phyloP scores from a whole-genome alignment of 2,888 invertebrate genomes.

The Yponomeuta cagnagella region DNA sequence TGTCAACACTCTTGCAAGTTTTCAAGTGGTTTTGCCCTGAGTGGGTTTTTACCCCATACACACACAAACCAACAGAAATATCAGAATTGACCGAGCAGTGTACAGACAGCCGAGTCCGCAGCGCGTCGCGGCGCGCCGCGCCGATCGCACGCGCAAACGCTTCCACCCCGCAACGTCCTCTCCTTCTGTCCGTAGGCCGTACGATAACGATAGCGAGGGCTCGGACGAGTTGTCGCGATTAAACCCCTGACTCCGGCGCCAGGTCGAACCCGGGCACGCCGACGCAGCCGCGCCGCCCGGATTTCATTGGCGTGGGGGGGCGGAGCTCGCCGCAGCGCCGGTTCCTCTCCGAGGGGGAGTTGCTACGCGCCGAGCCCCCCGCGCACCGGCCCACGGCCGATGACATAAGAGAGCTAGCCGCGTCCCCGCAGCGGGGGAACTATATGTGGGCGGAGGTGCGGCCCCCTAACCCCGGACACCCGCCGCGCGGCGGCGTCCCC shows the following conservation, averaged over 20 bases:
- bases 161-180: conserved; percentile 72
- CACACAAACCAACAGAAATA: background rate
- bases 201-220: conserved; percentile 73
- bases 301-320: conserved; percentile 85
- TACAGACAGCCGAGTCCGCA: background rate
- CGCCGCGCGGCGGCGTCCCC: conserved; percentile 44
- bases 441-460: conserved; percentile 77
- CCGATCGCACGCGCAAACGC: conserved; percentile 62
- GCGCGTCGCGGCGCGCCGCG: conserved; percentile 33
- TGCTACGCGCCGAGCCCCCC: conserved; percentile 81
- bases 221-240: conserved; percentile 74
- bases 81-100: background rate
- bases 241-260: conserved; percentile 73
- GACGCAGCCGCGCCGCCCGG: conserved; percentile 90
- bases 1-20: too few species aligned
- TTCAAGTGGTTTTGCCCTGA: background rate
- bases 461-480: conserved; percentile 49
- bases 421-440: conserved; percentile 85
- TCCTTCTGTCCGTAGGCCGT: conserved; percentile 74
- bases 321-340: conserved; percentile 83
- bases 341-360: conserved; percentile 88
- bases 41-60: background rate
- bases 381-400: conserved; percentile 84
- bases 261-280: conserved; percentile 96
- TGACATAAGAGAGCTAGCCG: conserved; percentile 91